These are phyloP conservation scores for Hoplodrina blanda DNA, from an alignment of 2,888 invertebrate species.

Conservation along the genomic window DNA sequence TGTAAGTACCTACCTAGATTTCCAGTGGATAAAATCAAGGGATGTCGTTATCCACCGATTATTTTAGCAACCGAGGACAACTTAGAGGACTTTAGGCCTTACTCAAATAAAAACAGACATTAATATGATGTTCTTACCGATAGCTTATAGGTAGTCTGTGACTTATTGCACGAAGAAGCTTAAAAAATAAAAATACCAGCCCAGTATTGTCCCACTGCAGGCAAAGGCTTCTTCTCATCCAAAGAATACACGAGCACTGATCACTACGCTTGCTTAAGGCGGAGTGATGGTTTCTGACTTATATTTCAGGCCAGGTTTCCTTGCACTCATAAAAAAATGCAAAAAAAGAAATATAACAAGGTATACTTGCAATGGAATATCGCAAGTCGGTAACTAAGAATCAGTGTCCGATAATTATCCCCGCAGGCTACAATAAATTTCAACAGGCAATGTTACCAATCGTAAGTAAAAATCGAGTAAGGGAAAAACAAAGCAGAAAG, in stretches of 20 bases:
- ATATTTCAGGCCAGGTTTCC: too few species aligned
- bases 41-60: not conserved
- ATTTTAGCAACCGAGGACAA: not conserved
- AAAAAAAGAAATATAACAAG: too few species aligned
- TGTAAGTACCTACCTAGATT: not conserved
- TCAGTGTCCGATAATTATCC: constrained; percentile 23
- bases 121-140: too few species aligned
- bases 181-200: too few species aligned
- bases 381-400: constrained; percentile 19
- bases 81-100: not conserved
- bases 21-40: not conserved
- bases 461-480: not conserved
- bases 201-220: too few species aligned
- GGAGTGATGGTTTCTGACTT: too few species aligned
- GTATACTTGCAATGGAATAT: not conserved
- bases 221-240: too few species aligned
- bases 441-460: not conserved
- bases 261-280: too few species aligned
- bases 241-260: too few species aligned
- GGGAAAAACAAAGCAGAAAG: not conserved
- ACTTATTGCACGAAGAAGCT: not conserved
- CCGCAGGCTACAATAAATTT: constrained; percentile 10
- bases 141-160: not conserved
- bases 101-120: not conserved
- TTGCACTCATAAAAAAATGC: too few species aligned